Evolutionary conservation across 2,888 invertebrate species (phyloP), one percentile per base, ranked within the genome.

Genomic region (Zygaena filipendulae): DNA sequence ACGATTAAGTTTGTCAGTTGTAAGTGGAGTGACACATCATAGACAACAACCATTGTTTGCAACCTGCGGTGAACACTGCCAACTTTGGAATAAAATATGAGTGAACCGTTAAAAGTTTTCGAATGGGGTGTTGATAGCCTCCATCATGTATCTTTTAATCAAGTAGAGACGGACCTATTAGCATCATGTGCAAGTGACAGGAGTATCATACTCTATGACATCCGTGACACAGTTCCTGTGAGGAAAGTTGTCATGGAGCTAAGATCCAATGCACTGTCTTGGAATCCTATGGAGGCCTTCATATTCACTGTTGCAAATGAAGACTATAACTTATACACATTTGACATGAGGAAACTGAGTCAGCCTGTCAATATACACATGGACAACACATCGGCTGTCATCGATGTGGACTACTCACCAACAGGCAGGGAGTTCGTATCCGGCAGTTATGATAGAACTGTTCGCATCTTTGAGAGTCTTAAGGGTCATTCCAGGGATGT

Each of bases 271-370:
- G 87, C 90, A 32, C 55, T 99, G n/a, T 84, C 89, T 2, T 99
- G 99, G 99, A 99, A 99, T 82, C 99, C 99, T 0, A 96, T 98
- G 95, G 98, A 99, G 69, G 94, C 98, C 1, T 97, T 91, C 55
- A 87, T 90, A 39, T 98, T 99, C 53, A 97, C 96, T 4, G 92
- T 90, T 23, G 99, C 98, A 9, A 98, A 91, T 83, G 99, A 99
- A 75, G 98, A 99, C 81, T 97, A 95, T 64, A 97, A 97, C 97
- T 98, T 80, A 31, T 99, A 99, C 63, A 91, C 97, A 23, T 99
- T 96, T 79, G 99, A 99, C 64, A 90, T 94, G 30, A 83, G 99
- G 40, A 90, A 90, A 44, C 67, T 99, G 14, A 84, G 83, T 23
- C 82, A 85, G 33, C 95, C 97, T 1, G 63, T 91, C 0, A 93